These are phyloP conservation scores for Formica exsecta DNA, from an alignment of 1,140 invertebrate species.

Conservation along the genomic window DNA sequence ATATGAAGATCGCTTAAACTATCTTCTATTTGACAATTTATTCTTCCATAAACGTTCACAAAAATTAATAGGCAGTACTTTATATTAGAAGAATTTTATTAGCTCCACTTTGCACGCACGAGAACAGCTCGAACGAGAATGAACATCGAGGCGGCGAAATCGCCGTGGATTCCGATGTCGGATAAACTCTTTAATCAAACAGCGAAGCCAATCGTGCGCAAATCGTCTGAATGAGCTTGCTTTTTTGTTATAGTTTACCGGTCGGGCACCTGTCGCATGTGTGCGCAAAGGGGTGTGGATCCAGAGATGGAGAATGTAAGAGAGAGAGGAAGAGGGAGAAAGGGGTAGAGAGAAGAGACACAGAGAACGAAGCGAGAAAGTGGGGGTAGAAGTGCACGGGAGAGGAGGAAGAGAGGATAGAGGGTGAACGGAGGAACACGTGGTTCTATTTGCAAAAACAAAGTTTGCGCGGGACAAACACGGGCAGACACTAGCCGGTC, in stretches of 20 bases:
- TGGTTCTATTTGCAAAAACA: slow-evolving; percentile 85
- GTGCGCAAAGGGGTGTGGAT: slow-evolving; percentile 75
- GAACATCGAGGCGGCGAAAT: slow-evolving; percentile 52
- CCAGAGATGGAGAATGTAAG: slow-evolving; percentile 60
- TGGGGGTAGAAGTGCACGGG: slow-evolving; percentile 42
- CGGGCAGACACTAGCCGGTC: slow-evolving; percentile 78
- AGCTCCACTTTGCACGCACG: slow-evolving; percentile 1
- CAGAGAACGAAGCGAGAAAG: slow-evolving; percentile 44
- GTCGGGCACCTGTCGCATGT: slow-evolving; percentile 80
- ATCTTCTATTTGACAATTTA: not conserved
- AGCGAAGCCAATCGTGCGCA: slow-evolving; percentile 74
- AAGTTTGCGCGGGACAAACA: slow-evolving; percentile 85
- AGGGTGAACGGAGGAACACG: slow-evolving; percentile 79
- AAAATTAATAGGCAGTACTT: slow-evolving; percentile 20
- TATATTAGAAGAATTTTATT: slow-evolving; percentile 45
- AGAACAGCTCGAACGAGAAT: slow-evolving; percentile 21
- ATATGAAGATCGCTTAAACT: not conserved
- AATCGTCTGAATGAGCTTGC: slow-evolving; percentile 74
- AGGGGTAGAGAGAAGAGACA: slow-evolving; percentile 46
- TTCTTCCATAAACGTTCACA: slow-evolving; percentile 2
- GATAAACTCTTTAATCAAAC: slow-evolving; percentile 65
- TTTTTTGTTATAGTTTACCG: slow-evolving; percentile 77
- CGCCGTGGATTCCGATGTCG: slow-evolving; percentile 46
- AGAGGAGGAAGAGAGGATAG: slow-evolving; percentile 56
- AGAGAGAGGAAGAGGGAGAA: slow-evolving; percentile 59